Conservation (phyloP, 2,797 vertebrate genomes). For the Pipistrellus pipistrellus region DNA sequence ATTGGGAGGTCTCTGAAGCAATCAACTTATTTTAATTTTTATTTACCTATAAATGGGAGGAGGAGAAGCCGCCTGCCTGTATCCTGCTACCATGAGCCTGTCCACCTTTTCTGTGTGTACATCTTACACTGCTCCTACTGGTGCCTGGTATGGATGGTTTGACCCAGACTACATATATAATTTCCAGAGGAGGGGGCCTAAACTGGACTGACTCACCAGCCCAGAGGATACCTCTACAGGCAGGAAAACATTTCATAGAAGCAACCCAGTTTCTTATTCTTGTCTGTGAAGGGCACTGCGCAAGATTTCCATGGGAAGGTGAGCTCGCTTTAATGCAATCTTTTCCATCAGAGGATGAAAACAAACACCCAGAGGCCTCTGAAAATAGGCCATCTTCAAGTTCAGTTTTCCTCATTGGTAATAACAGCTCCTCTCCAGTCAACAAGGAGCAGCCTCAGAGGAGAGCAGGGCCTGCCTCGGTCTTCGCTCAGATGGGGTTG, state of each 20-base stretch:
- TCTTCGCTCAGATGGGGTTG: not conserved
- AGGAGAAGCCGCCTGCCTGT: too few relatives aligned
- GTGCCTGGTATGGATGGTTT: not conserved
- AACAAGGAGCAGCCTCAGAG: slow-evolving; percentile 49
- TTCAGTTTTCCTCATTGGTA: slow-evolving; percentile 46
- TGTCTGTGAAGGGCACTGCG: slow-evolving; percentile 43
- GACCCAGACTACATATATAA: not conserved
- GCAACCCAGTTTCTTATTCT: slow-evolving; percentile 18
- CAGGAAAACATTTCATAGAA: slow-evolving; percentile 56
- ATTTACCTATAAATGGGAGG: not conserved
- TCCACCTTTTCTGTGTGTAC: not conserved
- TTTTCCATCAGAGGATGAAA: slow-evolving; percentile 56
- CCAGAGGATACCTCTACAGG: slow-evolving; percentile 27
- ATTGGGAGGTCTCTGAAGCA: not conserved
- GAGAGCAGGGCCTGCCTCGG: not conserved
- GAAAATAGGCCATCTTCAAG: slow-evolving; percentile 46
- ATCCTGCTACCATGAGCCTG: not conserved
- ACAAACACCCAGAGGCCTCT: slow-evolving; percentile 56
- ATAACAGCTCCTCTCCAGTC: not conserved
- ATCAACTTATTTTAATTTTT: not conserved
- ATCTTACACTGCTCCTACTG: not conserved
- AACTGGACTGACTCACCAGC: not conserved
- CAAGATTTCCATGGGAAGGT: not conserved
- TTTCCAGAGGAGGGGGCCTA: not conserved
- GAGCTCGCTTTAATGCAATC: not conserved